A percentile compares a stretch with the other conserved stretches of the same genome.
phyloP scores from a whole-genome alignment of 2,888 invertebrate genomes.

The Imbricaverruca yamaguchii region DNA sequence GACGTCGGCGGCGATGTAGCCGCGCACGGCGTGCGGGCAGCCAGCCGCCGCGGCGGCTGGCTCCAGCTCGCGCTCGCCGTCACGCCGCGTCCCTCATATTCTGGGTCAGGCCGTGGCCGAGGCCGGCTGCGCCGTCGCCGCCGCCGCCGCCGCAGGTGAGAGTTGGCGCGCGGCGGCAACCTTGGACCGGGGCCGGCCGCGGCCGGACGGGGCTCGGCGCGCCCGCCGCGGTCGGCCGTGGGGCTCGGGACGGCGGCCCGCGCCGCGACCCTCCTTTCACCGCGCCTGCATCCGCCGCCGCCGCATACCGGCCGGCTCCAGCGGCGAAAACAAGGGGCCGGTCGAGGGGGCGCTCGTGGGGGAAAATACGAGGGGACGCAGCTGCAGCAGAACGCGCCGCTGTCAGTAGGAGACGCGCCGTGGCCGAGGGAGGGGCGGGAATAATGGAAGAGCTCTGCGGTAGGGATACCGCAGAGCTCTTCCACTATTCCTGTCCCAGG shows the following conservation, averaged over 20 bases:
- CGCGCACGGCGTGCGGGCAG: neutral
- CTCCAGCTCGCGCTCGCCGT: neutral
- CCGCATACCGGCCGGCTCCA: neutral
- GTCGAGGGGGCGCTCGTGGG: neutral
- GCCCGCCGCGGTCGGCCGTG: neutral
- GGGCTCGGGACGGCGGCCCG: constrained; percentile 14
- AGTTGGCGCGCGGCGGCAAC: constrained; percentile 7
- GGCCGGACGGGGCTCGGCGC: constrained; percentile 4
- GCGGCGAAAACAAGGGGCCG: constrained; percentile 14
- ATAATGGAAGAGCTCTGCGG: no score
- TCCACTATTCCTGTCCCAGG: no score
- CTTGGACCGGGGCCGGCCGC: constrained; percentile 10
- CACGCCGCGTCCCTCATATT: neutral
- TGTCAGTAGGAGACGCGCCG: no score
- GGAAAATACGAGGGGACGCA: neutral
- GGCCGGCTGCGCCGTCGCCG: neutral
- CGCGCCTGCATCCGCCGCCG: neutral
- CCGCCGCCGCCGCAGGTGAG: neutral
- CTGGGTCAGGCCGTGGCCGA: neutral
- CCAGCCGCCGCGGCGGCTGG: neutral
- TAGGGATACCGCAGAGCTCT: no score
- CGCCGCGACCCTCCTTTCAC: constrained; percentile 12
- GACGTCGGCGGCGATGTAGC: neutral
- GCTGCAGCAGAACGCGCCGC: neutral
- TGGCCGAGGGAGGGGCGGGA: no score